Conservation (phyloP, 2,113 vertebrate genomes). For the Tetrax tetrax region DNA sequence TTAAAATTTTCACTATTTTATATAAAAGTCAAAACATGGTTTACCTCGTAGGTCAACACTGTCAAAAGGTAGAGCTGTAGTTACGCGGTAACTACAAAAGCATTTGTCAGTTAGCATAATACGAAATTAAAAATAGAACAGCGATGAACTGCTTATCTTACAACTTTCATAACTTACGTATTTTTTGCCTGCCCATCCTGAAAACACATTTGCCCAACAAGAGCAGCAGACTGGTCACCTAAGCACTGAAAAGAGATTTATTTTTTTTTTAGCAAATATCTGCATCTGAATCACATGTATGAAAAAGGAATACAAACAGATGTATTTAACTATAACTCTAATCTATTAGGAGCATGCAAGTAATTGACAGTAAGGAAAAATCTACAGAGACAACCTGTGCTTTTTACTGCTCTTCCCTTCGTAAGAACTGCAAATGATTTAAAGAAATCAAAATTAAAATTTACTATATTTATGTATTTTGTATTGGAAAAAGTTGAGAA, state of each 20-base stretch:
- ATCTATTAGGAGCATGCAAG: neutral
- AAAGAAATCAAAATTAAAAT: neutral
- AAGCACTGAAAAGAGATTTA: slow-evolving; percentile 85
- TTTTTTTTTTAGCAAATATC: neutral
- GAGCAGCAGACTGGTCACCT: slow-evolving; percentile 96
- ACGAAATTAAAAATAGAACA: neutral
- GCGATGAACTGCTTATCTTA: neutral
- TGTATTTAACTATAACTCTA: neutral
- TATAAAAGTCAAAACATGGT: neutral
- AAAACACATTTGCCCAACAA: slow-evolving; percentile 98
- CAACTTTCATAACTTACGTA: slow-evolving; percentile 82
- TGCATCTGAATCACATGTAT: neutral
- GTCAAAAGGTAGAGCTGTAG: neutral
- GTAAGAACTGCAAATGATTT: neutral
- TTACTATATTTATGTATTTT: neutral
- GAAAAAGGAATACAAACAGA: neutral
- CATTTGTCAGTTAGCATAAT: neutral
- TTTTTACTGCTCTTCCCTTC: neutral
- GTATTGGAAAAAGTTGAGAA: neutral
- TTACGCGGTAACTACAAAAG: neutral
- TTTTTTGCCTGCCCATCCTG: slow-evolving; percentile 94
- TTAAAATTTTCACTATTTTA: neutral
- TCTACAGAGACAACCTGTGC: neutral
- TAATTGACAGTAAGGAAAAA: neutral
- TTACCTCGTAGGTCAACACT: neutral